Conservation (phyloP, 2,888 invertebrate genomes). For the Acanthosepion lycidas region DNA sequence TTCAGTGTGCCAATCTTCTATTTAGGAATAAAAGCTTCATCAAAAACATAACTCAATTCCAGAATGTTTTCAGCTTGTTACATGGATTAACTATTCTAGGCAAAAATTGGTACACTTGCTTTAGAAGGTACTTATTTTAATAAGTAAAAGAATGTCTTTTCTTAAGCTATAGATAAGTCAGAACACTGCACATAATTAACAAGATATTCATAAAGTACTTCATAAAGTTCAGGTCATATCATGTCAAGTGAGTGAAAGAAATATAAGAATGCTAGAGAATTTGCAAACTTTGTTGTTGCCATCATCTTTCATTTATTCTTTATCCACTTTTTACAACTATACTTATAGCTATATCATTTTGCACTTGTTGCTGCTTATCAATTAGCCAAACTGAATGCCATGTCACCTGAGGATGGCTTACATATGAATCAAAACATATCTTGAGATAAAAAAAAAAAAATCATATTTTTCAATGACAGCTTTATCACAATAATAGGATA, state of each 20-base stretch:
- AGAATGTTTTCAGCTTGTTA: not conserved
- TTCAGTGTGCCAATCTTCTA: not conserved
- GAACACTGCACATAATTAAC: not conserved
- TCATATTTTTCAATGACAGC: not conserved
- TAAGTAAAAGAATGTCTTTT: not conserved
- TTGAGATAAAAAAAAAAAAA: not conserved
- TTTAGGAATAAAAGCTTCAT: not conserved
- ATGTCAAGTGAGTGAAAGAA: not conserved
- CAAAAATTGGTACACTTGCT: not conserved
- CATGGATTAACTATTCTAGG: not conserved
- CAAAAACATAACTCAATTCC: not conserved
- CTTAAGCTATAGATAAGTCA: not conserved
- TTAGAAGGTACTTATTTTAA: not conserved
- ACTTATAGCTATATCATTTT: not conserved
- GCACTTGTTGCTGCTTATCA: not conserved
- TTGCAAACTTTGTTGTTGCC: not conserved
- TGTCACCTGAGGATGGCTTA: not conserved
- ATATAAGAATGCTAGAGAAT: not conserved
- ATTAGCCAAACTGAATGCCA: not conserved
- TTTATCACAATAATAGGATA: not conserved
- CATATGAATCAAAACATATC: not conserved
- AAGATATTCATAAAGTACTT: not conserved
- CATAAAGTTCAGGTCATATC: not conserved
- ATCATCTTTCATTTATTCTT: not conserved
- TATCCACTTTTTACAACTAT: not conserved